Evolutionary conservation across 2,888 invertebrate species (phyloP), one percentile per base, ranked within the genome.

Genomic region (Mactromeris polynyma): DNA sequence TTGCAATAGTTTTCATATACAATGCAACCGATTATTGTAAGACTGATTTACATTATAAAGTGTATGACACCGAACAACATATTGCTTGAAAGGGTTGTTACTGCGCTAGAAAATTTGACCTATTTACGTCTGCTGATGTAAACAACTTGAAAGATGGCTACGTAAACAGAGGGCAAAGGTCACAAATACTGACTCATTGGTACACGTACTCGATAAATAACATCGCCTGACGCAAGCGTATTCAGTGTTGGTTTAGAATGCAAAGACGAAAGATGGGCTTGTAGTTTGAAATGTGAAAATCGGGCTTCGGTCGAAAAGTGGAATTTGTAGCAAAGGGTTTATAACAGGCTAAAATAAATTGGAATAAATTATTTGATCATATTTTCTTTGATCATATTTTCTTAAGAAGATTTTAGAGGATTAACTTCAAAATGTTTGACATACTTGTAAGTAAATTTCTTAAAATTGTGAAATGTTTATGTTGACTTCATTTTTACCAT

Each of bases 181-280:
- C 91, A 91, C 79, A 31, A 40, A 40, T 79, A 77, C 46, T 89
- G 89, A 87, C 83, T 89, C 89, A 89, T 51, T n/a, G 81, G 85
- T 80, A 92, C 92, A 92, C 92, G 92, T 92, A 86, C 86, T 38
- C 21, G 40, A 87, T 89, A 93, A 92, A 94, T 90, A 92, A 90
- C 87, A 83, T 85, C 87, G 86, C 89, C 93, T 93, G 94, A 93
- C 90, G 93, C 90, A 91, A 91, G 87, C 14, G 64, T 79, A 64
- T n/a, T 86, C 64, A 90, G 91, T 90, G 89, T 93, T 90, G 88
- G 92, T 73, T 83, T 90, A 88, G 88, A 89, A 82, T 36, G 73
- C 79, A 85, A 89, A 89, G 88, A 90, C 78, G 85, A 89, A 93
- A 89, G 90, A 93, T 93, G 94, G 93, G 90, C 91, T 91, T 91